phyloP scores from a whole-genome alignment of 1,140 invertebrate genomes.

The Euwallacea similis region DNA sequence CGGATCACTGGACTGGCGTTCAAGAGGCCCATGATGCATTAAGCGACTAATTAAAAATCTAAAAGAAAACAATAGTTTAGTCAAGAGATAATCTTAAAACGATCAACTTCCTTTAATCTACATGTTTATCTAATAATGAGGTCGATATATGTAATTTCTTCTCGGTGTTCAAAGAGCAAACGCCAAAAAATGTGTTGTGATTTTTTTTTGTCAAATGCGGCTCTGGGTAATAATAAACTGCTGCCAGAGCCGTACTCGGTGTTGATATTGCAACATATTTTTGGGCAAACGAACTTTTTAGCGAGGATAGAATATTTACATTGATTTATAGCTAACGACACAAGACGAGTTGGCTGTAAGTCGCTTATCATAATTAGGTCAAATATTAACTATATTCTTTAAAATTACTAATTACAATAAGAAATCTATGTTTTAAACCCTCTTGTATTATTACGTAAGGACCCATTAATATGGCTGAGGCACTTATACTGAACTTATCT shows the following conservation, averaged over 20 bases:
- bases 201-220: conserved; percentile 3
- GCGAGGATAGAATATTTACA: too few relatives aligned
- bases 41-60: conserved; percentile 41
- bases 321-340: too few relatives aligned
- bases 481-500: conserved; percentile 20
- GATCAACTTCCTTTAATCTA: conserved; percentile 19
- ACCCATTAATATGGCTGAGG: conserved; percentile 27
- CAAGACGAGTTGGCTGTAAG: conserved; percentile 4
- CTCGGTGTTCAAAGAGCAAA: conserved; percentile 12
- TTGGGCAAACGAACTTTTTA: background rate
- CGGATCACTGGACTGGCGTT: conserved; percentile 65
- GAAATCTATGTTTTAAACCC: conserved; percentile 16
- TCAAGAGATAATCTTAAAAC: background rate
- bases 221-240: conserved; percentile 14
- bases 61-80: conserved; percentile 12
- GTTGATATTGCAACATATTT: conserved; percentile 12
- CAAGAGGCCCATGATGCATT: conserved; percentile 59
- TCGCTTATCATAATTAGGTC: background rate
- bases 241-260: conserved; percentile 10
- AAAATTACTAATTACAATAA: conserved; percentile 10
- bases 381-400: conserved; percentile 15
- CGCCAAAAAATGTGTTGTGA: conserved; percentile 7
- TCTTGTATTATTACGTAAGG: conserved; percentile 16
- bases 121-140: conserved; percentile 10
- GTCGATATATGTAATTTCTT: conserved; percentile 21